A percentile compares a stretch with the other conserved stretches of the same genome.
Conservation (phyloP, 2,113 vertebrate species). For the Rana temporaria region DNA sequence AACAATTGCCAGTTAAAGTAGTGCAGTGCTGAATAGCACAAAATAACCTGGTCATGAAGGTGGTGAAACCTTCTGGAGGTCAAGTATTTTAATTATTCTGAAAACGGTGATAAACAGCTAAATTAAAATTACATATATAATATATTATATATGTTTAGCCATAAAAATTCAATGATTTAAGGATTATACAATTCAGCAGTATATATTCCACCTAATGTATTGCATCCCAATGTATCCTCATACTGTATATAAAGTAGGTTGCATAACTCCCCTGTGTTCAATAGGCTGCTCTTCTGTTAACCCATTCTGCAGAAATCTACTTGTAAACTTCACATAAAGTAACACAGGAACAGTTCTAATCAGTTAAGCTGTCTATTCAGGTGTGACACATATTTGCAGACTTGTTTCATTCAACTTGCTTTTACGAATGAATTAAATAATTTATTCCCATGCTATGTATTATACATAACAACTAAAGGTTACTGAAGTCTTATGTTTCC, state of each 20-base stretch:
- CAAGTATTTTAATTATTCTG: too few species aligned
- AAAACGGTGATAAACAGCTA: too few species aligned
- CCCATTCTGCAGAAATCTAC: slow-evolving; percentile 3
- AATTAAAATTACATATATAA: too few species aligned
- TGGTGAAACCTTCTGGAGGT: too few species aligned
- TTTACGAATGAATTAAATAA: slow-evolving; percentile 54
- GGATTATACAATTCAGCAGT: background rate
- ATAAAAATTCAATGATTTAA: background rate
- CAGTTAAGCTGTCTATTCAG: slow-evolving; percentile 37
- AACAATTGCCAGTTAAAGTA: too few species aligned
- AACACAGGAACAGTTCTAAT: background rate
- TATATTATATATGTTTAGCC: too few species aligned
- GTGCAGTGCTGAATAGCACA: too few species aligned
- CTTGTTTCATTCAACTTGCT: slow-evolving; percentile 42
- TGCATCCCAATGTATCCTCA: too few species aligned
- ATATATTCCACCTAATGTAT: background rate
- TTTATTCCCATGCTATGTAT: slow-evolving; percentile 49
- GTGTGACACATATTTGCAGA: slow-evolving; percentile 40
- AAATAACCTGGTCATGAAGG: too few species aligned
- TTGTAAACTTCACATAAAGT: background rate
- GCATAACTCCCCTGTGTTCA: slow-evolving; percentile 22
- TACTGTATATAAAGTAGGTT: slow-evolving; percentile 4
- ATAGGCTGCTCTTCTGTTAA: slow-evolving; percentile 6
- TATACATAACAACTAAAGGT: slow-evolving; percentile 54
- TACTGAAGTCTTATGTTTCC: slow-evolving; percentile 2